Evolutionary conservation across 2,113 vertebrate species (phyloP).

Genomic region (Ailurus styani): DNA sequence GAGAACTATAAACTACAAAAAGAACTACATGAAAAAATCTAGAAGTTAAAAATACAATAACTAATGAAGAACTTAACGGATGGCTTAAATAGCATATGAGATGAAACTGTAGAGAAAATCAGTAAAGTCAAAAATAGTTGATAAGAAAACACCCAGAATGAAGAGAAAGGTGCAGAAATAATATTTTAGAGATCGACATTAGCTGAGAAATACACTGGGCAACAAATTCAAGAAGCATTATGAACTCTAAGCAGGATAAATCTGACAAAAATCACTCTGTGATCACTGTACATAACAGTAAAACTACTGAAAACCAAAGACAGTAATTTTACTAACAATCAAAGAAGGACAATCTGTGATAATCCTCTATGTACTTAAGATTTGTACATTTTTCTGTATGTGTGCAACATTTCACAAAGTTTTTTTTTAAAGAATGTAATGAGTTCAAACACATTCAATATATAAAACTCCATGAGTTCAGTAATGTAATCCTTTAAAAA

Average conservation of each 20-base stretch:
- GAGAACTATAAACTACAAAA: not conserved
- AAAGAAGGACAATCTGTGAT: not conserved
- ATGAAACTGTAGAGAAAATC: not conserved
- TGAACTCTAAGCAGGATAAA: not conserved
- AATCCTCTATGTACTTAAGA: not conserved
- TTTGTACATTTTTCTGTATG: not conserved
- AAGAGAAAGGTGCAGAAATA: not conserved
- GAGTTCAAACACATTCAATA: not conserved
- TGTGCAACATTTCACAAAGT: not conserved
- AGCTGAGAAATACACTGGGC: not conserved
- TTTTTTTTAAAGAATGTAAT: not conserved
- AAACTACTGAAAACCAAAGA: not conserved
- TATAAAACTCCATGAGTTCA: not conserved
- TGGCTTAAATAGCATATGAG: not conserved
- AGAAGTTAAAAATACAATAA: not conserved
- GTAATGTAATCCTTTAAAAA: not conserved
- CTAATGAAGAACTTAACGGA: not conserved
- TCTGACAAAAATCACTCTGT: not conserved
- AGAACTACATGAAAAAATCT: not conserved
- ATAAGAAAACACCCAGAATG: not conserved
- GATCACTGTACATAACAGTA: not conserved
- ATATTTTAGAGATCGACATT: not conserved
- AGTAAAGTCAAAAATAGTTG: not conserved
- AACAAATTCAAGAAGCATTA: not conserved
- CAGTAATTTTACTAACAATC: not conserved